A percentile compares a stretch with the other conserved stretches of the same genome.
These are phyloP conservation scores for Sibirionetta formosa DNA, from an alignment of 2,797 vertebrate species.

Conservation along the genomic window DNA sequence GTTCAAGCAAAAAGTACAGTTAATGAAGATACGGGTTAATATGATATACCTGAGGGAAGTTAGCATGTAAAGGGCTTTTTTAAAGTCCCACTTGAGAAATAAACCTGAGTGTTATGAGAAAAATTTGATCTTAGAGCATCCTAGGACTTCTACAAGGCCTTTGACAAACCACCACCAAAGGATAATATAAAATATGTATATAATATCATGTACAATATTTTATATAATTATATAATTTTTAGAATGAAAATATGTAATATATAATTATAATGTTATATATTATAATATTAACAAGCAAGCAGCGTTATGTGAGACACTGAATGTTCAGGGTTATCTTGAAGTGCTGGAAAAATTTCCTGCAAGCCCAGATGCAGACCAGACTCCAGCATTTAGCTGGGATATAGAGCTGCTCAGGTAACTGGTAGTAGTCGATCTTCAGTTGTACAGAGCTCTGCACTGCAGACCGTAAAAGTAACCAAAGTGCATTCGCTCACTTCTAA, in stretches of 20 bases:
- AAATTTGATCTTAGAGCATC: background rate
- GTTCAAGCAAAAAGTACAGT: background rate
- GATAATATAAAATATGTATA: background rate
- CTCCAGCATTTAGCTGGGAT: background rate
- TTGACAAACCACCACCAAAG: background rate
- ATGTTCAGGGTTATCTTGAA: background rate
- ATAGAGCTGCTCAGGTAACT: background rate
- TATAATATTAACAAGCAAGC: background rate
- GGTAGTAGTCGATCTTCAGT: background rate
- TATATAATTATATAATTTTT: no score
- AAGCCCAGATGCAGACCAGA: background rate
- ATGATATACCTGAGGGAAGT: background rate
- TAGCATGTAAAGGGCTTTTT: background rate
- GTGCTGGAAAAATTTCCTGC: background rate
- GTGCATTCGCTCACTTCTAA: background rate
- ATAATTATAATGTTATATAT: no score
- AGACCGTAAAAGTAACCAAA: background rate
- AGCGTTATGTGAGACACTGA: background rate
- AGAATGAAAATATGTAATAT: no score
- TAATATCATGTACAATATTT: no score
- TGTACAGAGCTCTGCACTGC: fast-evolving
- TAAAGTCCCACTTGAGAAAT: background rate
- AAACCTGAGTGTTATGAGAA: background rate
- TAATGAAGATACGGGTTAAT: background rate
- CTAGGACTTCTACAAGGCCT: background rate